Evolutionary conservation across 1,140 invertebrate genomes (phyloP), one percentile per base, ranked within the genome.

Genomic region (Pogonus chalceus): DNA sequence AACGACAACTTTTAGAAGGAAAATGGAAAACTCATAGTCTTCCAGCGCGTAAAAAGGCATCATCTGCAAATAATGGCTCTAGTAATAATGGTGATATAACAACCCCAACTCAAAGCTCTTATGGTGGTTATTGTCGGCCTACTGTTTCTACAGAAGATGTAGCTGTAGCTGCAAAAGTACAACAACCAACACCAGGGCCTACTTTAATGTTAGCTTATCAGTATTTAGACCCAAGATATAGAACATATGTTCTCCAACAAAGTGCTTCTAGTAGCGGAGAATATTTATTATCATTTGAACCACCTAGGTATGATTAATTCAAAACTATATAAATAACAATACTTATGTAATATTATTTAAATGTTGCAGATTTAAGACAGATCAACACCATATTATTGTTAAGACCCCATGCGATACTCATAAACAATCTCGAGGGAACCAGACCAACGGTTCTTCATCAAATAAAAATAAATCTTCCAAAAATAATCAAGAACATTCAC

Each of bases 11-110:
- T 20, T 73, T 88, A 3, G 84, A 88, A 75, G 81, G 85, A 22
- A 86, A 88, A 70, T 90, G 87, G 87, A 90, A 90, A 70, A 90
- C 87, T 1, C 88, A 90, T 65, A 89, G 86, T 66, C 68, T 90
- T 56, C 88, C 88, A 51, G 88, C 87, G 1, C 76, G 87, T 47
- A 90, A 89, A 65, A 85, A 88, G 69, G 66, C 72, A 2, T 74
- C 74, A 23, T 75, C 75, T 23, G 79, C 79, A 57, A 75, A 76
- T 10, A 78, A 72, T 1, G 72, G 73, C 23, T n/a, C n/a, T n/a
- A n/a, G n/a, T n/a, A 71, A 69, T 0, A 72, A 73, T 51, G 71
- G 73, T 20, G 72, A 62, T 57, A 71, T 56, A 58, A 69, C 69
- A 7, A 71, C 72, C 2, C 69, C 70, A 20, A 56, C 58, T 56